A percentile compares a stretch with the other conserved stretches of the same genome.
phyloP scores from a whole-genome alignment of 1,140 invertebrate genomes.

The Lordiphosa collinella region DNA sequence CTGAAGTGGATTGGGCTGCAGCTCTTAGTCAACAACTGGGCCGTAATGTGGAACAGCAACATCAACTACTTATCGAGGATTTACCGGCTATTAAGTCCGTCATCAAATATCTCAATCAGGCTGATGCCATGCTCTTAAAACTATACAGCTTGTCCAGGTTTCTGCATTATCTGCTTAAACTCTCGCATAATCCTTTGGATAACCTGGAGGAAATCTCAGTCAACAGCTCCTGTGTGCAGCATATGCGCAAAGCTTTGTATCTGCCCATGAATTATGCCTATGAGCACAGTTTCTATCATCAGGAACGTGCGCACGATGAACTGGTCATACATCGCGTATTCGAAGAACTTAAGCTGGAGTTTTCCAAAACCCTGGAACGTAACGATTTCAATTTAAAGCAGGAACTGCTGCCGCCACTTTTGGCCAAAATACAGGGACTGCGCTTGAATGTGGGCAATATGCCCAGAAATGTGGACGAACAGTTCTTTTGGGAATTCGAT shows the following conservation, averaged over 20 bases:
- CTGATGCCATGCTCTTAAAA: conserved; percentile 26
- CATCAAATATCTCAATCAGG: conserved; percentile 27
- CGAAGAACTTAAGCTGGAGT: conserved; percentile 37
- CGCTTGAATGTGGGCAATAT: conserved; percentile 57
- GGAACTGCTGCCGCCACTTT: conserved; percentile 24
- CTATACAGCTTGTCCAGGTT: conserved; percentile 47
- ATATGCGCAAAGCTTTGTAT: conserved; percentile 58
- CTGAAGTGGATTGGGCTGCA: conserved; percentile 33
- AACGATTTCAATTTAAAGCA: conserved; percentile 32
- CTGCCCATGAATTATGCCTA: conserved; percentile 63
- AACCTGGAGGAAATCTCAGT: not conserved
- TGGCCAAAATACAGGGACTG: conserved; percentile 30
- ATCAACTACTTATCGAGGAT: conserved; percentile 48
- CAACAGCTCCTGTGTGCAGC: conserved; percentile 33
- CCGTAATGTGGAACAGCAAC: conserved; percentile 5
- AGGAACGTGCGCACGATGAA: conserved; percentile 33
- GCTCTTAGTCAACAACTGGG: conserved; percentile 29
- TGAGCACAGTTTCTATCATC: conserved; percentile 40
- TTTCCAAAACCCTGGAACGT: conserved; percentile 17
- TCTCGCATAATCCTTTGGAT: conserved; percentile 52
- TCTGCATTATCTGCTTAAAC: conserved; percentile 31
- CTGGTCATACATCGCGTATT: conserved; percentile 47
- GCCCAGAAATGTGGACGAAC: conserved; percentile 32
- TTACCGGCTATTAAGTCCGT: conserved; percentile 17
- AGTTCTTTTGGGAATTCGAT: conserved; percentile 30